phyloP scores from a whole-genome alignment of 1,140 invertebrate species.

The Homarus americanus region DNA sequence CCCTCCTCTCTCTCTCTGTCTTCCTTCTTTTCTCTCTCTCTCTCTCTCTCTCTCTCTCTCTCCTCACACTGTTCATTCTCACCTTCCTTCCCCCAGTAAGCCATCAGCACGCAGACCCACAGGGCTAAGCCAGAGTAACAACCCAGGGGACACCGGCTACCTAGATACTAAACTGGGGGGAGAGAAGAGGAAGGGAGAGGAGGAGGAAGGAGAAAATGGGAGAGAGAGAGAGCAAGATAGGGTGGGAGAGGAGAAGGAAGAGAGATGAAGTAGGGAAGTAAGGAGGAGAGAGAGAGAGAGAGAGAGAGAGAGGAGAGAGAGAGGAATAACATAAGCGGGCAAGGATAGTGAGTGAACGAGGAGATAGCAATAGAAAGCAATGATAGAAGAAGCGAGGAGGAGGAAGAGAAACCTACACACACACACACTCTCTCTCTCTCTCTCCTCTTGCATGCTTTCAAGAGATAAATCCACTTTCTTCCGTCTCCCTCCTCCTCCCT shows the following conservation, averaged over 20 bases:
- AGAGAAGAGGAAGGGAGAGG: too few species aligned
- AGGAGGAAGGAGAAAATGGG: background rate
- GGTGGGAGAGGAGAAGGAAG: background rate
- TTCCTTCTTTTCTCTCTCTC: background rate
- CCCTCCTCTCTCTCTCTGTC: background rate
- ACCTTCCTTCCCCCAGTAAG: too few species aligned
- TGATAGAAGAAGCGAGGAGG: too few species aligned
- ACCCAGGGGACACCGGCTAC: too few species aligned
- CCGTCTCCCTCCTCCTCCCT: background rate
- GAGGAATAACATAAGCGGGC: background rate
- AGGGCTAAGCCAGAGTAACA: too few species aligned
- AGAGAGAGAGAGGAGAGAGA: background rate
- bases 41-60: background rate
- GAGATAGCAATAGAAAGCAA: background rate
- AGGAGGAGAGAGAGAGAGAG: background rate
- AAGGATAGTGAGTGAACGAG: background rate
- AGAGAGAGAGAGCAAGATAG: background rate
- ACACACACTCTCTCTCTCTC: background rate
- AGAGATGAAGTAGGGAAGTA: background rate
- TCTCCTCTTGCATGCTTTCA: background rate
- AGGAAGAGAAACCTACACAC: background rate
- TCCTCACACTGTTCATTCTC: too few species aligned
- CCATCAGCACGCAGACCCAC: too few species aligned
- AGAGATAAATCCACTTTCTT: too few species aligned
- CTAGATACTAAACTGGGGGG: too few species aligned